These are phyloP conservation scores for Lasioglossum albipes DNA, from an alignment of 1,140 invertebrate species.

Conservation along the genomic window DNA sequence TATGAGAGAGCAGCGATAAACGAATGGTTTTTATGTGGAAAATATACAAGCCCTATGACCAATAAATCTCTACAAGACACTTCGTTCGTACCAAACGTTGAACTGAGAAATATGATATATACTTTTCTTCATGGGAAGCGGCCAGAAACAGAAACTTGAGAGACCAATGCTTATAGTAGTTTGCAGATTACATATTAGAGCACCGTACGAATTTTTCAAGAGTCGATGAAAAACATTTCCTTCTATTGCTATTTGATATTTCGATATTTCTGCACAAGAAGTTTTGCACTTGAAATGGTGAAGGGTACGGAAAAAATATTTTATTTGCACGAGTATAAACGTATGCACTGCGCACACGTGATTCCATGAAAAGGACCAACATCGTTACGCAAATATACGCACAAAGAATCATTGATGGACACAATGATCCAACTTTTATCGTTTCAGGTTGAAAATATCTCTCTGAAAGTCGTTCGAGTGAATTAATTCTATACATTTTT, in stretches of 20 bases:
- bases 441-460: neutral
- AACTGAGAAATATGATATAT: conserved; percentile 73
- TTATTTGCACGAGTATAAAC: neutral
- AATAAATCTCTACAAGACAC: conserved; percentile 83
- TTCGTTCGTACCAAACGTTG: conserved; percentile 82
- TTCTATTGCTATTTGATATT: neutral
- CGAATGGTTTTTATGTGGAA: conserved; percentile 87
- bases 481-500: neutral
- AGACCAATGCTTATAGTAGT: neutral
- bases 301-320: neutral
- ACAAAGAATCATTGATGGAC: neutral
- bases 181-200: neutral
- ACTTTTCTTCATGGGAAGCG: conserved; percentile 68
- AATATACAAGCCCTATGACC: conserved; percentile 88
- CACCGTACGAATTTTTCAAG: neutral
- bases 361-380: neutral
- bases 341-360: too few species aligned
- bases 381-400: neutral
- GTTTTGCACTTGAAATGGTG: neutral
- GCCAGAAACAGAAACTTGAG: conserved; percentile 38
- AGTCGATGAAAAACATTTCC: neutral
- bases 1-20: conserved; percentile 88
- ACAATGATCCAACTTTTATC: neutral
- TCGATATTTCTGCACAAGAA: neutral
- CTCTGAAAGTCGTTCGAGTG: neutral